These are phyloP conservation scores for Callaeas wilsoni DNA, from an alignment of 2,113 vertebrate species.

Conservation along the genomic window DNA sequence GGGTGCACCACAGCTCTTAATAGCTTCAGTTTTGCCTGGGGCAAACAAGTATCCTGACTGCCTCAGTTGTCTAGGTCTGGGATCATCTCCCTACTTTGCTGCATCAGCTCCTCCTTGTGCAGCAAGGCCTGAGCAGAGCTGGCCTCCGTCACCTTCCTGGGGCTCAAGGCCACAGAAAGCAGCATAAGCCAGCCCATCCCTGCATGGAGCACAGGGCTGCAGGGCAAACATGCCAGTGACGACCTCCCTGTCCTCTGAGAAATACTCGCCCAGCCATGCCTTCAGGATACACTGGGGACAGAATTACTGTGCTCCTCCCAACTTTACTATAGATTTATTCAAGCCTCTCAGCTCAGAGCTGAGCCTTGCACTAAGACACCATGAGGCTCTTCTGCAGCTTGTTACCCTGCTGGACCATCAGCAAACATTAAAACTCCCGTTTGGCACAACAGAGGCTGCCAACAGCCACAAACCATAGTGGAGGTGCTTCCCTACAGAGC, in stretches of 20 bases:
- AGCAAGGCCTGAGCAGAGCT: neutral
- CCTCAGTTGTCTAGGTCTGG: neutral
- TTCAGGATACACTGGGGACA: neutral
- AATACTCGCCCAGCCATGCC: neutral
- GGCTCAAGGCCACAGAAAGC: neutral
- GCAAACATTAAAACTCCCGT: neutral
- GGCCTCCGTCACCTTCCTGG: neutral
- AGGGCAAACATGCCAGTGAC: neutral
- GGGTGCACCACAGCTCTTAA: neutral
- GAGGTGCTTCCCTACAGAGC: neutral
- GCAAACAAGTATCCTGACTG: neutral
- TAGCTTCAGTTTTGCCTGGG: neutral
- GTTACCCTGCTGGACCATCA: neutral
- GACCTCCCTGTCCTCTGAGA: neutral
- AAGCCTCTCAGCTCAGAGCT: neutral
- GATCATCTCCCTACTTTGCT: neutral
- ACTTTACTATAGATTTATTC: neutral
- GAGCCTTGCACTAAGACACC: neutral
- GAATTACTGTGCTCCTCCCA: neutral
- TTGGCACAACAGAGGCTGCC: neutral
- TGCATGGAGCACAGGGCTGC: neutral
- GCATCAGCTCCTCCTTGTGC: fast-evolving
- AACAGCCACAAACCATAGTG: fast-evolving
- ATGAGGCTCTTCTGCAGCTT: neutral
- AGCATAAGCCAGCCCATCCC: neutral